Evolutionary conservation across 1,140 invertebrate genomes (phyloP).

Genomic region (Euwallacea fornicatus): DNA sequence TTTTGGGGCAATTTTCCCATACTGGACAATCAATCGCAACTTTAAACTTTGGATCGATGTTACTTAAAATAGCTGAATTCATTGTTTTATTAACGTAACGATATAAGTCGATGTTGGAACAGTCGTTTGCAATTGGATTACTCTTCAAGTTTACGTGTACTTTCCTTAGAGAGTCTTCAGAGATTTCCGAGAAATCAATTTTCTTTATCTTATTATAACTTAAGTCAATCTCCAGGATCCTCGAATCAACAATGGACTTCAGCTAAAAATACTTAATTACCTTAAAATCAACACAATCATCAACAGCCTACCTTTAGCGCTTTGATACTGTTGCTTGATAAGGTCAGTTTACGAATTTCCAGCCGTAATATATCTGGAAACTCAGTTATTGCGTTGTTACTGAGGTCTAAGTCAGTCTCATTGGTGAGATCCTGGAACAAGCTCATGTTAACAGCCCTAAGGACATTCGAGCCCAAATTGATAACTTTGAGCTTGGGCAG

Average conservation of each 20-base stretch:
- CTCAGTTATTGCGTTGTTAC: not conserved
- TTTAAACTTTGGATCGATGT: too few relatives aligned
- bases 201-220: too few relatives aligned
- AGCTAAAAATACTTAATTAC: too few relatives aligned
- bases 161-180: too few relatives aligned
- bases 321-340: too few relatives aligned
- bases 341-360: too few relatives aligned
- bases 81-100: not conserved
- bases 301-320: too few relatives aligned
- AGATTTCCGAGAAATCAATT: too few relatives aligned
- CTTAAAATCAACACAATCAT: too few relatives aligned
- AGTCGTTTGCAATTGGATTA: not conserved
- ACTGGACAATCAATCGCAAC: not conserved
- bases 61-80: not conserved
- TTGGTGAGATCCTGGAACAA: not conserved
- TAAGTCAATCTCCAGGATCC: too few relatives aligned
- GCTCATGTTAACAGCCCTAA: not conserved
- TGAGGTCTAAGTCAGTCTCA: not conserved
- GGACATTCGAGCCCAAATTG: not conserved
- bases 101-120: not conserved
- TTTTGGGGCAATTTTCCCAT: not conserved
- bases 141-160: not conserved
- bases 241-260: too few relatives aligned
- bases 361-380: too few relatives aligned
- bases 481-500: not conserved